Conservation (phyloP, 2,888 invertebrate genomes). For the Glaucopsyche alexis region DNA sequence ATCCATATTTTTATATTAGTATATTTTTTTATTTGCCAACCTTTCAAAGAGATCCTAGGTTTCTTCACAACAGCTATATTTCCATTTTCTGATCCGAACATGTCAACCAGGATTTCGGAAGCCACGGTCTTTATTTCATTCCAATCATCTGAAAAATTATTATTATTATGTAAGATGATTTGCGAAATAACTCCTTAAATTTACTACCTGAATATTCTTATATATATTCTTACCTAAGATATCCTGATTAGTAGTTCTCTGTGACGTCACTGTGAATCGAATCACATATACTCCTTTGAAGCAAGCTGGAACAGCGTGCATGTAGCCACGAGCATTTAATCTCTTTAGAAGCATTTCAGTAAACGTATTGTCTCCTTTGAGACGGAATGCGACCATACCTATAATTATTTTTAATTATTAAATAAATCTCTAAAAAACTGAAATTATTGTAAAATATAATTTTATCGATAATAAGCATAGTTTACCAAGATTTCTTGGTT, state of each 20-base stretch:
- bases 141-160: conserved; percentile 86
- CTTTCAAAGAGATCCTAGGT: conserved; percentile 87
- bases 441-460: background rate
- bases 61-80: conserved; percentile 77
- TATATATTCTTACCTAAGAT: conserved; percentile 71
- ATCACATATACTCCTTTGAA: conserved; percentile 95
- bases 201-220: conserved; percentile 40
- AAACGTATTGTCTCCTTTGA: conserved; percentile 90
- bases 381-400: conserved; percentile 94
- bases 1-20: background rate
- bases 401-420: conserved; percentile 5
- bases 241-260: conserved; percentile 88
- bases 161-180: background rate
- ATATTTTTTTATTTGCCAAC: conserved; percentile 76
- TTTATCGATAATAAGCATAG: background rate
- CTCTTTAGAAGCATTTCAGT: conserved; percentile 94
- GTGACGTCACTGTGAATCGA: conserved; percentile 95
- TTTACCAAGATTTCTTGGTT: conserved; percentile 87
- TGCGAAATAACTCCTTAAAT: background rate
- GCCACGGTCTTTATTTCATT: conserved; percentile 88
- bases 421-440: too few species aligned
- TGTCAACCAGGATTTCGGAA: conserved; percentile 82
- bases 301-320: conserved; percentile 97
- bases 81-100: conserved; percentile 78
- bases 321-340: conserved; percentile 90